A percentile compares a stretch with the other conserved stretches of the same genome.
These are phyloP conservation scores for Drosophila algonquin DNA, from an alignment of 2,888 invertebrate species.

Conservation along the genomic window DNA sequence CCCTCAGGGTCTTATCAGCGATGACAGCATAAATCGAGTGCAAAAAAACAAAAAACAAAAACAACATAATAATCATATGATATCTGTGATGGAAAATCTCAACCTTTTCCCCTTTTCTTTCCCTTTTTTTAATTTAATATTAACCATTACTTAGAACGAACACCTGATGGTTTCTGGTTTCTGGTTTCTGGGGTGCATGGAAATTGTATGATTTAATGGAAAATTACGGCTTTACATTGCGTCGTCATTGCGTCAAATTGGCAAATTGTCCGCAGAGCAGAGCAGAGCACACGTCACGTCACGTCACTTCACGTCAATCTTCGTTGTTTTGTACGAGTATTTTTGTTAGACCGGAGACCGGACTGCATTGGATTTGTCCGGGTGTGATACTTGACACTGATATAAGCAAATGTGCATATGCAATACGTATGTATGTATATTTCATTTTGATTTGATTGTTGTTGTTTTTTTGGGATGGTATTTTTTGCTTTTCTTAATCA, in stretches of 20 bases:
- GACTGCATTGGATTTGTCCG: conserved; percentile 10
- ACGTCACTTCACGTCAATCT: conserved; percentile 48
- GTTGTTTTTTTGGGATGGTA: conserved; percentile 13
- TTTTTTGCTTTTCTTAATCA: conserved; percentile 33
- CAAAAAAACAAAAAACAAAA: not conserved
- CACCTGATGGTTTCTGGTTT: too few relatives aligned
- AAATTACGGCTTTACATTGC: conserved; percentile 13
- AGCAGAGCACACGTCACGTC: too few relatives aligned
- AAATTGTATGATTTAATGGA: conserved; percentile 21
- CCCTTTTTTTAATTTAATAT: too few relatives aligned
- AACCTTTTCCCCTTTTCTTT: not conserved
- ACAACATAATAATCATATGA: not conserved
- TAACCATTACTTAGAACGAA: not conserved
- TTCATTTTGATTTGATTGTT: conserved; percentile 6
- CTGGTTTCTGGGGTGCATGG: not conserved
- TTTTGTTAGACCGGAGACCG: not conserved
- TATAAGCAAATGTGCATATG: conserved; percentile 2
- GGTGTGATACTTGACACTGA: too few relatives aligned
- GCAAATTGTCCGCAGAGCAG: conserved; percentile 44
- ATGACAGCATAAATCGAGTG: not conserved
- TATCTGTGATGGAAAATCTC: not conserved
- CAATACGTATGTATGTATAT: conserved; percentile 2
- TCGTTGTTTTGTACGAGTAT: too few relatives aligned
- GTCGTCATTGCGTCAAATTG: conserved; percentile 42
- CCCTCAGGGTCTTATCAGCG: conserved; percentile 17